Conservation (phyloP, 2,888 invertebrate genomes). For the Rhagophthalmus giganteus region DNA sequence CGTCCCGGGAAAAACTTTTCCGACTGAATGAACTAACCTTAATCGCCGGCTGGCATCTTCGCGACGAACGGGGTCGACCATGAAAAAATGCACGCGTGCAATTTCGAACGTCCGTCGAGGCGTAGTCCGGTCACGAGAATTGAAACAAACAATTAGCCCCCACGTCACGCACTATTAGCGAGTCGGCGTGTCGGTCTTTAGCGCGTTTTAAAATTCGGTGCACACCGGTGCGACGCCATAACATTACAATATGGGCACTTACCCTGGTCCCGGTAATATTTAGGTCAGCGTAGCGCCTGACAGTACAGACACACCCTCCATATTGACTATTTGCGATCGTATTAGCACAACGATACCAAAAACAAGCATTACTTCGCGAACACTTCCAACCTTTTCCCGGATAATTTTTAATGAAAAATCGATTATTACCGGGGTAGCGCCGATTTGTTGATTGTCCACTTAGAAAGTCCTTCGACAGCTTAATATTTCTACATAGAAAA, state of each 20-base stretch:
- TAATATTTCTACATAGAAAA: too few species aligned
- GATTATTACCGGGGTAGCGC: not conserved
- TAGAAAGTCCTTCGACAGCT: too few species aligned
- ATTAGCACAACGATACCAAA: conserved; percentile 12
- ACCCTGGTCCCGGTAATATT: conserved; percentile 30
- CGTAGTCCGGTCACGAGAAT: conserved; percentile 1
- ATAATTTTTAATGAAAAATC: conserved; percentile 2
- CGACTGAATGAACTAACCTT: too few species aligned
- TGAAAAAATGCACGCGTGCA: not conserved
- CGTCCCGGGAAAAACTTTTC: too few species aligned
- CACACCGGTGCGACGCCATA: not conserved
- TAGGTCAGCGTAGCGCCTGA: conserved; percentile 34
- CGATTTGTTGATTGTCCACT: too few species aligned
- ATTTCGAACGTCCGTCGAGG: not conserved
- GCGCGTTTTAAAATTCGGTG: conserved; percentile 2
- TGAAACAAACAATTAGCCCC: not conserved
- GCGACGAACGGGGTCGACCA: too few species aligned
- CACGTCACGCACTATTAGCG: not conserved
- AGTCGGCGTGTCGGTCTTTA: not conserved
- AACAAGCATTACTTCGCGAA: not conserved
- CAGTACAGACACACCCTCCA: conserved; percentile 35
- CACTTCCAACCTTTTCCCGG: too few species aligned
- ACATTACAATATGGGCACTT: conserved; percentile 17
- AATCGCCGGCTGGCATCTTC: too few species aligned
- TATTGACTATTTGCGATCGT: conserved; percentile 32